These are phyloP conservation scores for Threskiornis aethiopicus DNA, from an alignment of 2,797 vertebrate species.

Conservation along the genomic window DNA sequence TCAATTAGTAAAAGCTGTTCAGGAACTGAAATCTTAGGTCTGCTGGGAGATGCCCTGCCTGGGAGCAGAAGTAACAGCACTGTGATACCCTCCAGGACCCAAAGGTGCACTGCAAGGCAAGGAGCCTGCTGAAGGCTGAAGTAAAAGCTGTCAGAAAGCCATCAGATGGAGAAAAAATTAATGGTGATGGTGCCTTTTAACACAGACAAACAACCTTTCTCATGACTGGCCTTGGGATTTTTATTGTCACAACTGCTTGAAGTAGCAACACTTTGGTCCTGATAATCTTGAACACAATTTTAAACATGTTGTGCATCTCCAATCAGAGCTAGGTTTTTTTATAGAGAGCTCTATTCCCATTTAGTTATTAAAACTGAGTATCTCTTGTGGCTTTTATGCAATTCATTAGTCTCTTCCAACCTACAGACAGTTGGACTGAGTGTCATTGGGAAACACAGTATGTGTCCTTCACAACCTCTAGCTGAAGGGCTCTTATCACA, in stretches of 20 bases:
- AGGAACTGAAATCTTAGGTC: neutral
- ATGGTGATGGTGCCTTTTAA: neutral
- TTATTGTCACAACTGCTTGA: neutral
- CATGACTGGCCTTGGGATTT: neutral
- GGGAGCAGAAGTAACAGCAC: neutral
- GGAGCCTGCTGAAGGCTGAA: neutral
- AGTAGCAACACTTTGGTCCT: neutral
- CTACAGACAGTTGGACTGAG: neutral
- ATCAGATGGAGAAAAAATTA: neutral
- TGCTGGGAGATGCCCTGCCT: neutral
- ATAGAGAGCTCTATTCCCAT: neutral
- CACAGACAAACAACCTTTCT: neutral
- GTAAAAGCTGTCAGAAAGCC: neutral
- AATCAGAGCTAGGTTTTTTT: neutral
- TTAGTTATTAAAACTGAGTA: neutral
- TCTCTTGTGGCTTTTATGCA: neutral
- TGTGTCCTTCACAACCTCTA: neutral
- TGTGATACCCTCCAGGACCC: neutral
- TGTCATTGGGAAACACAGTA: neutral
- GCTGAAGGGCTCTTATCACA: neutral
- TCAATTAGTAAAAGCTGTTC: constrained; percentile 18
- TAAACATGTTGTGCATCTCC: neutral
- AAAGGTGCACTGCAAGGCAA: neutral
- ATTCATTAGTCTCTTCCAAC: neutral
- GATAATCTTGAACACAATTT: neutral